Percentiles rank a stretch among this genome's conserved stretches.
phyloP scores from a whole-genome alignment of 2,888 invertebrate species.

The Drosophila colorata region DNA sequence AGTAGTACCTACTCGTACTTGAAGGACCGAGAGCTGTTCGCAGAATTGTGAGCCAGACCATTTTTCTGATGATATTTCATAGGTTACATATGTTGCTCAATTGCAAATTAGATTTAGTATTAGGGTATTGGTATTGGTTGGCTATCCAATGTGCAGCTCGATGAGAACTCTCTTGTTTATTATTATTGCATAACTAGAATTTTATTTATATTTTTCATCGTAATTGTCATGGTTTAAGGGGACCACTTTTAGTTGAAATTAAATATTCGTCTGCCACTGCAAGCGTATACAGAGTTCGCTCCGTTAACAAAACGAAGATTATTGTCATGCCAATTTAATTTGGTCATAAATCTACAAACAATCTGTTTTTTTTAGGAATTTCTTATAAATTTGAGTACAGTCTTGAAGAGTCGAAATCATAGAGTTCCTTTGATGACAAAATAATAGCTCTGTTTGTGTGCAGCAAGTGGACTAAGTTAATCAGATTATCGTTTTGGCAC shows the following conservation, averaged over 20 bases:
- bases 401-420: constrained; percentile 18
- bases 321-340: too few relatives aligned
- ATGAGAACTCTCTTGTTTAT: constrained; percentile 2
- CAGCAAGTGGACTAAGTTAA: constrained; percentile 31
- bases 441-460: constrained; percentile 27
- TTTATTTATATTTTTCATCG: background rate
- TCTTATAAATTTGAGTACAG: constrained; percentile 15
- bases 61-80: constrained; percentile 18
- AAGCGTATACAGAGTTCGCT: too few relatives aligned
- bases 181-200: background rate
- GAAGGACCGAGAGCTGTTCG: too few relatives aligned
- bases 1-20: too few relatives aligned
- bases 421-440: constrained; percentile 58
- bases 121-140: constrained; percentile 9
- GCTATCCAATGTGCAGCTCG: constrained; percentile 17
- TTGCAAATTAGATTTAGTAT: constrained; percentile 12
- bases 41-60: too few relatives aligned
- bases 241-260: constrained; percentile 47
- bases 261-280: too few relatives aligned
- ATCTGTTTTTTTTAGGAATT: background rate
- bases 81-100: constrained; percentile 48
- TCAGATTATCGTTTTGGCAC: constrained; percentile 6
- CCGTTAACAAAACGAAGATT: too few relatives aligned
- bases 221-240: constrained; percentile 32
- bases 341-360: too few relatives aligned